Evolutionary conservation across 2,113 vertebrate genomes (phyloP).

Genomic region (Chaetura pelagica): DNA sequence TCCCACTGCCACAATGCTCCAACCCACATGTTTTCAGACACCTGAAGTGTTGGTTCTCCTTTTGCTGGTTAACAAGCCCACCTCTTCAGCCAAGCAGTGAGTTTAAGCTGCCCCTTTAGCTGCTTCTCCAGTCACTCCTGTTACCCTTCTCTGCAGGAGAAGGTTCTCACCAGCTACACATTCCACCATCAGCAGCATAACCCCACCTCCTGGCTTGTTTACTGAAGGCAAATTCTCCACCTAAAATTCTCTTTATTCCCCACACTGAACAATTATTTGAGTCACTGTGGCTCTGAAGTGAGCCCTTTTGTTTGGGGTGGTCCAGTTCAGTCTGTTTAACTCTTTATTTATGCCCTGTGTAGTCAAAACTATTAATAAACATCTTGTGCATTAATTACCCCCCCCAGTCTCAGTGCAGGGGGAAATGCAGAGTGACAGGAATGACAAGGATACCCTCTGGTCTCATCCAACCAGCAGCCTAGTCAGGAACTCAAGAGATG

Average conservation of each 20-base stretch:
- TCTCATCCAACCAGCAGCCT: not conserved
- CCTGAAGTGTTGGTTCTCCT: not conserved
- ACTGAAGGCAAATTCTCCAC: not conserved
- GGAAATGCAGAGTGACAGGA: accelerated
- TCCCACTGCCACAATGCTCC: not conserved
- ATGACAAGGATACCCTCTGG: too few species aligned
- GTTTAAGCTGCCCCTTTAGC: not conserved
- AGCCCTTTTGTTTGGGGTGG: not conserved
- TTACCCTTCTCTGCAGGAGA: accelerated
- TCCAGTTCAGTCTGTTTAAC: not conserved
- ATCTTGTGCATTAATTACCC: not conserved
- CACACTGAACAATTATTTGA: not conserved
- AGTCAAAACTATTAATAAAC: not conserved
- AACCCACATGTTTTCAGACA: not conserved
- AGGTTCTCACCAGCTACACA: accelerated
- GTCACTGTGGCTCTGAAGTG: not conserved
- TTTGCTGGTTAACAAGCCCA: not conserved
- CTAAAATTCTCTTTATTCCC: not conserved
- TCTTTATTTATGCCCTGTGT: not conserved
- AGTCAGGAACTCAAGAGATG: accelerated
- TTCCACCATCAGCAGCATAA: accelerated
- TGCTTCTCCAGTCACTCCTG: not conserved
- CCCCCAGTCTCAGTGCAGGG: not conserved
- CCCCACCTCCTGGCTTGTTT: not conserved
- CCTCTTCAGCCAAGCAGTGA: not conserved